phyloP scores from a whole-genome alignment of 1,140 invertebrate species.

The Trypoxylus dichotomus region DNA sequence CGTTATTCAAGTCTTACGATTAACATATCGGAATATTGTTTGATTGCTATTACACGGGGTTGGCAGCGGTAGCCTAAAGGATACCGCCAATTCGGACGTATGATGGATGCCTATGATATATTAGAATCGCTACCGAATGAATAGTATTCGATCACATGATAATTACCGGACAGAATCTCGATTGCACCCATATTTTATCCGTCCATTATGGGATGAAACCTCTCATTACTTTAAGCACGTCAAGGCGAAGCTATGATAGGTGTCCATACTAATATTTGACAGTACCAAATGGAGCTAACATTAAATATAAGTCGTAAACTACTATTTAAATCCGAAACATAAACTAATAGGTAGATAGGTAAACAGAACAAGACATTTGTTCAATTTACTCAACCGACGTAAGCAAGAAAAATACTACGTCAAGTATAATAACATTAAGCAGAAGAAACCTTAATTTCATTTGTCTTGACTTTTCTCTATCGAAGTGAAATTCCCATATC shows the following conservation, averaged over 20 bases:
- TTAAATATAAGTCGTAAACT: too few relatives aligned
- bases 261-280: too few relatives aligned
- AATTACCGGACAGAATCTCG: neutral
- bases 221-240: neutral
- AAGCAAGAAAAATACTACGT: too few relatives aligned
- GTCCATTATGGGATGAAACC: neutral
- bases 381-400: too few relatives aligned
- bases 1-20: neutral
- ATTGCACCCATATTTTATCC: neutral
- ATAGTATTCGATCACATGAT: neutral
- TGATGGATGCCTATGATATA: neutral
- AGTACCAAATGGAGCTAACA: too few relatives aligned
- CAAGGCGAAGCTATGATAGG: neutral
- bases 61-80: neutral
- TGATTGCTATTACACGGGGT: neutral
- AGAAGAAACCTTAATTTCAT: too few relatives aligned
- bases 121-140: neutral
- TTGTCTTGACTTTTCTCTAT: too few relatives aligned
- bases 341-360: too few relatives aligned
- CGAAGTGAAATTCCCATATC: too few relatives aligned
- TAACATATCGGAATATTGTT: constrained; percentile 3
- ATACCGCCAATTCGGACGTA: neutral
- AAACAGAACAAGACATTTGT: too few relatives aligned
- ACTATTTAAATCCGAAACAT: too few relatives aligned
- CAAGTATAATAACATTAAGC: too few relatives aligned